A percentile compares a stretch with the other conserved stretches of the same genome.
Evolutionary conservation across 2,888 invertebrate species (phyloP).

Genomic region (Phasia obesa): DNA sequence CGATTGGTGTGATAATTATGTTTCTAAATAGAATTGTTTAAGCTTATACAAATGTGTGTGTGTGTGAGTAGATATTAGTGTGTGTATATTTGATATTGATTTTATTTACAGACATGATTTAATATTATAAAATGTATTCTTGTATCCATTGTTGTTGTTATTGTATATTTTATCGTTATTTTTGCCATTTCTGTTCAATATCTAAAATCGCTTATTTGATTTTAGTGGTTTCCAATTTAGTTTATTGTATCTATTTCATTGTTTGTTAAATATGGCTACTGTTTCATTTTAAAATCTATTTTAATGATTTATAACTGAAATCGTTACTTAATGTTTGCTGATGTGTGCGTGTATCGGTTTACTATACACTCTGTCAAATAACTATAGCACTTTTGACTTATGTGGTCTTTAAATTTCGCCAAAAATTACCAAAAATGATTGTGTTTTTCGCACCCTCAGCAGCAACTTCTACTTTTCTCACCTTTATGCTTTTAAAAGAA

Average conservation of each 20-base stretch:
- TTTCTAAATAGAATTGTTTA: slow-evolving; percentile 28
- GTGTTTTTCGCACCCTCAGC: no score
- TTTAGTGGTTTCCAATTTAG: slow-evolving; percentile 60
- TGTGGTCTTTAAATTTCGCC: no score
- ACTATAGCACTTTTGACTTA: no score
- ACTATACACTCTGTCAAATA: background rate
- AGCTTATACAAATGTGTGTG: slow-evolving; percentile 25
- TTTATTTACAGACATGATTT: slow-evolving; percentile 41
- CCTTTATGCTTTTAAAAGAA: no score
- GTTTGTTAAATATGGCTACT: slow-evolving; percentile 34
- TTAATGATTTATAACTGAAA: slow-evolving; percentile 40
- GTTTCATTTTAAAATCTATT: slow-evolving; percentile 39
- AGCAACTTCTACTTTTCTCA: no score
- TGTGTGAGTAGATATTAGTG: background rate
- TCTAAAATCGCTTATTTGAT: slow-evolving; percentile 51
- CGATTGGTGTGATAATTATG: slow-evolving; percentile 35
- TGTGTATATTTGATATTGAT: slow-evolving; percentile 9
- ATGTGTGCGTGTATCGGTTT: background rate
- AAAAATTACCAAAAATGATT: no score
- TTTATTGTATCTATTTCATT: slow-evolving; percentile 30
- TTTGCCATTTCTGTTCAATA: slow-evolving; percentile 42
- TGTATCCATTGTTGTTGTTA: slow-evolving; percentile 7
- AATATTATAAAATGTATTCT: slow-evolving; percentile 34
- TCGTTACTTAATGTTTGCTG: background rate
- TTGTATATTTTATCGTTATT: slow-evolving; percentile 27